Evolutionary conservation across 30 jellyfish, hydroid and myxozoan species (phyloP), one percentile per base, ranked within the genome.

Genomic region (Clytia hemisphaerica): DNA sequence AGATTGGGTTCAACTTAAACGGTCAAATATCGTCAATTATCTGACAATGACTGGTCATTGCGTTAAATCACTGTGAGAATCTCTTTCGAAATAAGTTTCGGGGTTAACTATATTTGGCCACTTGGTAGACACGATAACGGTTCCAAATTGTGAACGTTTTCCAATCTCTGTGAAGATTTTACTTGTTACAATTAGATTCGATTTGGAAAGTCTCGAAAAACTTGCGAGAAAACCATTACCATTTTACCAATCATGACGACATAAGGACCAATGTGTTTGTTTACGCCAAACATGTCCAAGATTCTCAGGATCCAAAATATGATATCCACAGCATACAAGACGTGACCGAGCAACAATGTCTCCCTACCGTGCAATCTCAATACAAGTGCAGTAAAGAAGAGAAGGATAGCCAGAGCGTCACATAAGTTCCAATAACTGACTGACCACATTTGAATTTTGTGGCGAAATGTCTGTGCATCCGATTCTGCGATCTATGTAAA

Each of bases 181-280:
- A n/a, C n/a, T n/a, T n/a, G n/a, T n/a, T n/a, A n/a, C n/a, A n/a
- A n/a, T n/a, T n/a, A n/a, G n/a, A n/a, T n/a, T n/a, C n/a, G n/a
- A n/a, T n/a, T n/a, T n/a, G n/a, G n/a, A n/a, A n/a, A n/a, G n/a
- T n/a, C n/a, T n/a, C n/a, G 16, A 10, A 40, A 16, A 40, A 40
- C 53, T n/a, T n/a, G n/a, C n/a, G n/a, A n/a, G n/a, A n/a, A n/a
- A n/a, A n/a, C n/a, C n/a, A n/a, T 25, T 34, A 85, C 95, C 95
- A 85, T 85, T 63, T 84, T 60, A 21, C 95, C 93, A 53, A 85
- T 85, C 77, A 85, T 85, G 78, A 85, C 95, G 42, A 85, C 95
- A 49, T 85, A 85, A 5, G 95, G 95, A 6, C 95, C 95, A 38
- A 85, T 89, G 28, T 85, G 78, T 64, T 65, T 76, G 62, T 85